phyloP scores from a whole-genome alignment of 2,113 vertebrate genomes.

The Pimephales promelas region DNA sequence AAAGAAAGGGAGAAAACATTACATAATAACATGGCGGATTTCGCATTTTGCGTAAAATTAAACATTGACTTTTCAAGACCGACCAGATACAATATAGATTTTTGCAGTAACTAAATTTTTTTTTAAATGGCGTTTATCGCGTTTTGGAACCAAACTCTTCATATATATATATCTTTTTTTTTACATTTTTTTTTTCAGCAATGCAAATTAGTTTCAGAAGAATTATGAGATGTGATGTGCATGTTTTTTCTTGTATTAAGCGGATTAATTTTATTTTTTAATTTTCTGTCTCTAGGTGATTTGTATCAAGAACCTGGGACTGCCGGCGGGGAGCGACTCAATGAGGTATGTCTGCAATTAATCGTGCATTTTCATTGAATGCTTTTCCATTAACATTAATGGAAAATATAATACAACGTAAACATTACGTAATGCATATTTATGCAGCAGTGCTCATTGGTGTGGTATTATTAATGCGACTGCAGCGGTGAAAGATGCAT shows the following conservation, averaged over 20 bases:
- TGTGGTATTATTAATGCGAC: conserved; percentile 1
- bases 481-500: not conserved
- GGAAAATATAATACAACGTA: not conserved
- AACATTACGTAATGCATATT: not conserved
- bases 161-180: too few relatives aligned
- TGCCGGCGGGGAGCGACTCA: conserved; percentile 77
- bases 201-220: not conserved
- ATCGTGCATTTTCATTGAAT: not conserved
- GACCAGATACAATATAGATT: too few relatives aligned
- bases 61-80: too few relatives aligned
- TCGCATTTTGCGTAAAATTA: too few relatives aligned
- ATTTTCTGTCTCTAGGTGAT: conserved; percentile 72
- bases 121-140: too few relatives aligned
- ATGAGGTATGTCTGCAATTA: conserved; percentile 73
- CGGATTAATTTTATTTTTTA: not conserved
- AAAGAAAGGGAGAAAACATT: too few relatives aligned
- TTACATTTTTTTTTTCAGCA: not conserved
- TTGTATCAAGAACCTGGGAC: conserved; percentile 77
- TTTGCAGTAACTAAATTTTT: too few relatives aligned
- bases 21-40: too few relatives aligned
- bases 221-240: not conserved
- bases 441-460: not conserved
- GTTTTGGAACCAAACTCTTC: too few relatives aligned
- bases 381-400: not conserved
- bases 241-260: not conserved